Conservation (phyloP, 2,888 invertebrate genomes). For the Diarsia brunnea region DNA sequence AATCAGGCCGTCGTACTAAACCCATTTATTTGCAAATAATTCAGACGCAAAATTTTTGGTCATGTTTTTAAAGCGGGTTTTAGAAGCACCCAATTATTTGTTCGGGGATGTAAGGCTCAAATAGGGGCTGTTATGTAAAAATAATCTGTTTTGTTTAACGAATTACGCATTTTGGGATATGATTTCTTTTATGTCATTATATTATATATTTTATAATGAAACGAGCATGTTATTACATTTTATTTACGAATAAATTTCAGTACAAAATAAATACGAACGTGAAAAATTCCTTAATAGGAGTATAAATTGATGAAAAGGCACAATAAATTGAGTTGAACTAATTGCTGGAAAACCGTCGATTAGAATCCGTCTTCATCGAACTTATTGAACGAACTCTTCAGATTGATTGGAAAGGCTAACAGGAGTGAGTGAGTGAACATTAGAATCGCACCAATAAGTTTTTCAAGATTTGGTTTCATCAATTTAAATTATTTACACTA, state of each 20-base stretch:
- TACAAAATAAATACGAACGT: neutral
- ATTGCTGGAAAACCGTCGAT: slow-evolving; percentile 34
- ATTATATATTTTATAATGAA: slow-evolving; percentile 8
- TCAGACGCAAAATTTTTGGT: slow-evolving; percentile 71
- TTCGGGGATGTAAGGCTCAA: slow-evolving; percentile 40
- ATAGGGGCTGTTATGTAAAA: slow-evolving; percentile 30
- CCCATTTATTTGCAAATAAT: slow-evolving; percentile 84
- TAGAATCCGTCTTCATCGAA: slow-evolving; percentile 46
- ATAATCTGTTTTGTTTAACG: slow-evolving; percentile 29
- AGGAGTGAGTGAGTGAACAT: slow-evolving; percentile 13
- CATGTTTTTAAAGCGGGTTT: slow-evolving; percentile 67
- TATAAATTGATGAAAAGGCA: slow-evolving; percentile 21
- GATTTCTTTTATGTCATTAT: neutral
- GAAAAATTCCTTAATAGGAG: neutral
- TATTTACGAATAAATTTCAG: neutral
- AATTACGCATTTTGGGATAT: slow-evolving; percentile 2
- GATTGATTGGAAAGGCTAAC: slow-evolving; percentile 50
- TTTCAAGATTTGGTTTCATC: neutral
- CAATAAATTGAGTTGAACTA: slow-evolving; percentile 37
- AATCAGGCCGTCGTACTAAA: slow-evolving; percentile 70
- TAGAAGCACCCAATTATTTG: slow-evolving; percentile 66
- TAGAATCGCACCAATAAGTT: slow-evolving; percentile 13
- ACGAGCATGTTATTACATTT: neutral
- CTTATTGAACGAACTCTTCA: slow-evolving; percentile 28
- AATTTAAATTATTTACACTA: neutral